A percentile compares a stretch with the other conserved stretches of the same genome.
phyloP scores from a whole-genome alignment of 2,113 vertebrate species.

The Theropithecus gelada region DNA sequence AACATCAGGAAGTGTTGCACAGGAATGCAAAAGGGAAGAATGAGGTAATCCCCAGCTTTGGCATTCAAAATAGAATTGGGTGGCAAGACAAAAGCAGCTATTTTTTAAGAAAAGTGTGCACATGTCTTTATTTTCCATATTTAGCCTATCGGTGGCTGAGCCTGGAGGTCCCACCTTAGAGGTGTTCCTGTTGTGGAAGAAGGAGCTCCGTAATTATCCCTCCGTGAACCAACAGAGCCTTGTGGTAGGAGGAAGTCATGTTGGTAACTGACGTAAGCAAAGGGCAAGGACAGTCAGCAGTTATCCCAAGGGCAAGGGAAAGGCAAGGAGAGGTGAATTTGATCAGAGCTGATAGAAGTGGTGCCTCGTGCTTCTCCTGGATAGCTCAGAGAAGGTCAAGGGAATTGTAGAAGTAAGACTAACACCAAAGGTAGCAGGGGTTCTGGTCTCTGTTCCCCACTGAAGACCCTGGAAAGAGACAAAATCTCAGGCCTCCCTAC shows the following conservation, averaged over 20 bases:
- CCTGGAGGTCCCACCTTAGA: not conserved
- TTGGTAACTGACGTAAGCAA: too few relatives aligned
- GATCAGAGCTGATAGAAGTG: too few relatives aligned
- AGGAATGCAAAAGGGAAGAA: not conserved
- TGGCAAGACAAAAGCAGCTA: not conserved
- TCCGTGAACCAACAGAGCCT: rapidly evolving
- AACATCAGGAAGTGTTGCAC: not conserved
- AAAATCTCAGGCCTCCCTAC: not conserved
- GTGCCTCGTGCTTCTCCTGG: not conserved
- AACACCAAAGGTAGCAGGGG: too few relatives aligned
- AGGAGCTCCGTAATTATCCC: not conserved
- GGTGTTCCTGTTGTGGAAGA: not conserved
- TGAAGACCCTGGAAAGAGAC: not conserved
- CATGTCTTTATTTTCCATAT: not conserved
- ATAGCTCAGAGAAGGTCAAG: not conserved
- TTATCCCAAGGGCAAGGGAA: too few relatives aligned
- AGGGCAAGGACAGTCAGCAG: not conserved
- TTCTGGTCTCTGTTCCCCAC: not conserved
- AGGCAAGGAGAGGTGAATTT: not conserved
- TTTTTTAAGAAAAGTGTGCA: rapidly evolving
- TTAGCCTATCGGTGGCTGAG: not conserved
- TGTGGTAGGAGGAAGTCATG: not conserved
- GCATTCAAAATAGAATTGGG: not conserved
- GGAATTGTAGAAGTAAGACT: rapidly evolving
- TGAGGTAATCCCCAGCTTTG: rapidly evolving